phyloP scores from a whole-genome alignment of 1,140 invertebrate species.

The Ditylenchus dipsaci region DNA sequence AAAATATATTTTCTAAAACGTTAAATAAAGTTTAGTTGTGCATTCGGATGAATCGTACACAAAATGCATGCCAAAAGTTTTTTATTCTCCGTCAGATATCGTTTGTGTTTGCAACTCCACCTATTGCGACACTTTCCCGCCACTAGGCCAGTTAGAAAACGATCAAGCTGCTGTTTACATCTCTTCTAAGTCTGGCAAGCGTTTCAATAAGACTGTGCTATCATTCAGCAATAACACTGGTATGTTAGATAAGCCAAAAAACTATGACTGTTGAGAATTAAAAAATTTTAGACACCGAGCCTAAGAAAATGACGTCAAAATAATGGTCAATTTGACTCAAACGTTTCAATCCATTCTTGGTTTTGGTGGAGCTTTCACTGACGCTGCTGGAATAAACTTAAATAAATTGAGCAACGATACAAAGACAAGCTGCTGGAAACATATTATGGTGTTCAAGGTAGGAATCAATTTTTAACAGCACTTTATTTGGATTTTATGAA shows the following conservation, averaged over 20 bases:
- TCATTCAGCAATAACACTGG: neutral
- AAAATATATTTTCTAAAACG: no score
- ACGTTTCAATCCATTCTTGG: conserved; percentile 58
- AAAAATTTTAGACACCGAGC: neutral
- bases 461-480: no score
- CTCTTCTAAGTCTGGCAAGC: conserved; percentile 37
- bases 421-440: conserved; percentile 12
- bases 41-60: no score
- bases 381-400: conserved; percentile 60
- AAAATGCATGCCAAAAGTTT: neutral
- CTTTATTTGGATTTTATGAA: no score
- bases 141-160: conserved; percentile 23
- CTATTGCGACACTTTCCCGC: conserved; percentile 70
- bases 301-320: conserved; percentile 2
- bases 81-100: conserved; percentile 56
- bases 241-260: no score
- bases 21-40: no score
- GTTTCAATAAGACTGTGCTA: conserved; percentile 19
- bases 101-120: conserved; percentile 80
- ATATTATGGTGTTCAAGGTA: conserved; percentile 31
- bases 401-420: conserved; percentile 9
- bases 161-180: conserved; percentile 40
- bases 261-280: no score
- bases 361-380: conserved; percentile 62
- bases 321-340: conserved; percentile 27